Base-by-base conservation (phyloP, 2,888 invertebrate species). In the Corbicula japonica region DNA sequence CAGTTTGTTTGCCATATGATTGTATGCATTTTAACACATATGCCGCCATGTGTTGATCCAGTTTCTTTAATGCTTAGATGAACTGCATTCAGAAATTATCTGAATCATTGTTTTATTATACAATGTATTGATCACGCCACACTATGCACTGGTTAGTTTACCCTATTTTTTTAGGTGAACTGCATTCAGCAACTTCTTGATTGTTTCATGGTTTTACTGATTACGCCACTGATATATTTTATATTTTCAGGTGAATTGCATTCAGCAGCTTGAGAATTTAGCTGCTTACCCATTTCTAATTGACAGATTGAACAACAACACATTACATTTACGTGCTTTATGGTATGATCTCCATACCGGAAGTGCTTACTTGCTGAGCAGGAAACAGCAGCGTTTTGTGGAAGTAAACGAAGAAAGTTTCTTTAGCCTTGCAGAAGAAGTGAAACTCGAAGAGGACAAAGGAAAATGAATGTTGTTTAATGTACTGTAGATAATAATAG, bases 331-430 rank as follows among this genome's bases (percentile, higher is more conserved):
- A 84, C 98, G 93, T 82, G 99, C 98, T 0, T 94, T 99, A 46
- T 99, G 99, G 99, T 98, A 99, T 93, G 99, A 99, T 93, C 97
- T 99, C 92, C 98, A 98, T 92, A 97, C 98, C 0, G 99, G 98
- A 0, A 98, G 98, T 93, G 97, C 99, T 90, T 98, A 97, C 93
- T 97, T 97, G 93, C 99, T 99, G 92, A 98, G 98, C 92, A 95
- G 98, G 88, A 96, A 96, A 34, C 96, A 96, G 52, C 98, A 98
- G 93, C 94, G 95, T 75, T 99, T 98, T 93, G 95, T 98, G 21
- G 95, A 96, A 85, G 96, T 99, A 73, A 97, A 97, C 91, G 98
- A 98, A 94, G 94, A 95, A 1, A 96, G 63, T 23, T 84, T 70
- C 28, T 76, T 81, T 10, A 56, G 70, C 46, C 70, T 88, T 30